Conservation (phyloP, 64 coral and sea anemone genomes). For the Stichodactyla mertensii region DNA sequence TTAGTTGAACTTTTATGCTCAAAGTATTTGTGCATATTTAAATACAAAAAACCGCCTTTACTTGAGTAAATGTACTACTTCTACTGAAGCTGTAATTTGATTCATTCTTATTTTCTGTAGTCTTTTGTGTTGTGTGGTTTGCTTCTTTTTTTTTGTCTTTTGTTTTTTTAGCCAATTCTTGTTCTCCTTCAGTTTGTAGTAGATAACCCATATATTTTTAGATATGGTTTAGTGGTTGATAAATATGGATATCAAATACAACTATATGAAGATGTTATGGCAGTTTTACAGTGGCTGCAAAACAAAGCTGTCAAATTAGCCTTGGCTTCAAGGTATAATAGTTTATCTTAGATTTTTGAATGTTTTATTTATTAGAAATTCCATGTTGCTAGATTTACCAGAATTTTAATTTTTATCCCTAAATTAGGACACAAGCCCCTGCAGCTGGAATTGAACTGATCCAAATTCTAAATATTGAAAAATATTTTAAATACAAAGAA, state of each 20-base stretch:
- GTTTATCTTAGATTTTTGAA: background rate
- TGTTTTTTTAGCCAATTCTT: too few species aligned
- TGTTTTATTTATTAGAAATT: background rate
- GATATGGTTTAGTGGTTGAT: conserved; percentile 55
- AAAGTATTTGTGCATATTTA: too few species aligned
- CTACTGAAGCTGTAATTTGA: too few species aligned
- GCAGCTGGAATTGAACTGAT: conserved; percentile 56
- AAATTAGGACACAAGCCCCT: conserved; percentile 50
- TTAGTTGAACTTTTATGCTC: too few species aligned
- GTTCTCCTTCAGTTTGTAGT: too few species aligned
- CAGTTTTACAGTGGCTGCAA: conserved; percentile 38
- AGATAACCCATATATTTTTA: background rate
- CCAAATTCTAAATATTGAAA: conserved; percentile 56
- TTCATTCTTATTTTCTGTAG: too few species aligned
- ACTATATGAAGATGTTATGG: conserved; percentile 52
- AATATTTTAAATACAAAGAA: conserved; percentile 71
- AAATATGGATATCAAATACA: conserved; percentile 49
- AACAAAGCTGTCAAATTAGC: conserved; percentile 47
- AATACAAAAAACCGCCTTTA: too few species aligned
- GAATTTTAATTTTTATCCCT: background rate
- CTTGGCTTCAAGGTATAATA: conserved; percentile 53
- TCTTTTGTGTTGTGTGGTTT: too few species aligned
- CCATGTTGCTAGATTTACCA: background rate
- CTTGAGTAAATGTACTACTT: too few species aligned
- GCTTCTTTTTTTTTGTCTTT: too few species aligned